Conservation (phyloP, 2,888 invertebrate genomes). For the Drosophila picticornis region DNA sequence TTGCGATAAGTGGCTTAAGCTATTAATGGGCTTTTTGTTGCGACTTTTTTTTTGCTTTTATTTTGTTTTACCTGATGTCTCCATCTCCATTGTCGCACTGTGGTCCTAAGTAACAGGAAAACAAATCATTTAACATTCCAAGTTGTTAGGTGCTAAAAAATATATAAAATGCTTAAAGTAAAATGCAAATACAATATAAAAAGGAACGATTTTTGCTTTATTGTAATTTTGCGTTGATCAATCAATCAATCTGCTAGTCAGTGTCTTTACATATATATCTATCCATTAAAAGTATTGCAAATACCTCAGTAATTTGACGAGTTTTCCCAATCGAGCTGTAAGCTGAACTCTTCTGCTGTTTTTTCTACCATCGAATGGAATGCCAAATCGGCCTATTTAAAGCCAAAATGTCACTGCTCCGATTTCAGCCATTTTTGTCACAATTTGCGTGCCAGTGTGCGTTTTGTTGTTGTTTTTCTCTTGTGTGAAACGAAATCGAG, state of each 20-base stretch:
- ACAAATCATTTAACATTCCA: conserved; percentile 3
- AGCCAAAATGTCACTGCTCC: conserved; percentile 14
- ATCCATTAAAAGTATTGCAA: not conserved
- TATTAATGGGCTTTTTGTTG: conserved; percentile 78
- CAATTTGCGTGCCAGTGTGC: conserved; percentile 59
- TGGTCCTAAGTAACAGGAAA: conserved; percentile 41
- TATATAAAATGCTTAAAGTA: not conserved
- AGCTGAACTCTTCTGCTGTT: not conserved
- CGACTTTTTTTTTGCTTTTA: conserved; percentile 40
- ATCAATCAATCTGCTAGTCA: not conserved
- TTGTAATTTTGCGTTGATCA: not conserved
- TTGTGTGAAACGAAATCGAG: conserved; percentile 75
- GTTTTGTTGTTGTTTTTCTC: conserved; percentile 8
- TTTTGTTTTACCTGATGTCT: conserved; percentile 47
- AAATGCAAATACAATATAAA: not conserved
- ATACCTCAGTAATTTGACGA: not conserved
- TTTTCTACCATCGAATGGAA: conserved; percentile 18
- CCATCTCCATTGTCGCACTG: conserved; percentile 49
- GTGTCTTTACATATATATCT: not conserved
- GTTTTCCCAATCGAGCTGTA: conserved; percentile 4
- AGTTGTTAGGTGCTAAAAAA: not conserved
- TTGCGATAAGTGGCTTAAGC: conserved; percentile 79
- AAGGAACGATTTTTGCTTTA: not conserved
- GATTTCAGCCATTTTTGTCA: conserved; percentile 12
- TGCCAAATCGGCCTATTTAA: conserved; percentile 18